Evolutionary conservation across 2,888 invertebrate species (phyloP), one percentile per base, ranked within the genome.

Genomic region (Cryptocephalus primarius): DNA sequence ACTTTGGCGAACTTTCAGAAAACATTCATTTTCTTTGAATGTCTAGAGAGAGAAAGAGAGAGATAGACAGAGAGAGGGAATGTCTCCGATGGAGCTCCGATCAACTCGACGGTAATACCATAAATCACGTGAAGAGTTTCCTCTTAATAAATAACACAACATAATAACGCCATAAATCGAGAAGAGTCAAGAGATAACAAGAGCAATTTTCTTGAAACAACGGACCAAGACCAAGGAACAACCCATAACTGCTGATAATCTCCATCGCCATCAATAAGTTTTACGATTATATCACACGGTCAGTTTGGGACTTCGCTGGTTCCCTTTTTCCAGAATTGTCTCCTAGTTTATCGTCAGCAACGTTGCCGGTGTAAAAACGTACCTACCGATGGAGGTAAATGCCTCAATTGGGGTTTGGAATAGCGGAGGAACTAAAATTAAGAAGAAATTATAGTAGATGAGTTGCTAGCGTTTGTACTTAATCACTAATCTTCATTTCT

Each of bases 191-290:
- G 22, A 56, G 60, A 62, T 60, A 60, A 64, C 63, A 60, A 58
- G 57, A 59, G 59, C 61, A 64, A 65, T 65, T 63, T 60, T 58
- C 61, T 56, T 56, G 56, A 60, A 62, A 64, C 65, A 64, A 61
- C 61, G 60, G 58, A 62, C 64, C 64, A 22, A 22, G 60, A 62
- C 65, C 66, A 63, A 64, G 59, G 58, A 62, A 62, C 64, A 65
- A 64, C 61, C 63, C 62, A 64, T 66, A 66, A 66, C 64, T 61
- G 63, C 63, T 62, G 64, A 65, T 66, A 66, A 66, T 66, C 65
- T 65, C 60, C 56, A 60, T 58, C 58, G 60, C 64, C 62, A 67
- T 67, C 66, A 62, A 67, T 67, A 67, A 67, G 62, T 65, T 65
- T 64, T 61, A 62, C 63, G 64, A 64, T 65, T 62, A 59, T 62